A percentile compares a stretch with the other conserved stretches of the same genome.
Conservation (phyloP, 2,113 vertebrate genomes). For the Euleptes europaea region DNA sequence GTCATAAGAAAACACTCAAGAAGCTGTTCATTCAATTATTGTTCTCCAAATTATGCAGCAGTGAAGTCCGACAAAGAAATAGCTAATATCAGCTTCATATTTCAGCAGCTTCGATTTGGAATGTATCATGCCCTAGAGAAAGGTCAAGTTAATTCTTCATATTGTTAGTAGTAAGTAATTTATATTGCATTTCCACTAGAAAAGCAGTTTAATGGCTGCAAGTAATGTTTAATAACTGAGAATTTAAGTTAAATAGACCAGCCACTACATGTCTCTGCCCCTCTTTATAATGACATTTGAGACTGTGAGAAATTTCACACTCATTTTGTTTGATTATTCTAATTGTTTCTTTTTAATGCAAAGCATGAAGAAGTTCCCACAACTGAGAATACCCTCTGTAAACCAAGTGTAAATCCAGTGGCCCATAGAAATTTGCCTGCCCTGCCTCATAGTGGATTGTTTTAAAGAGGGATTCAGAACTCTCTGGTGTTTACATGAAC, state of each 20-base stretch:
- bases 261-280: conserved; percentile 48
- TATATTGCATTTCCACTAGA: conserved; percentile 48
- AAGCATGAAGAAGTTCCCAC: conserved; percentile 37
- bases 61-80: conserved; percentile 18
- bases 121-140: conserved; percentile 30
- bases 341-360: conserved; percentile 55
- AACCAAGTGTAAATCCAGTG: conserved; percentile 47
- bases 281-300: conserved; percentile 35
- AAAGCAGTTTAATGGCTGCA: conserved; percentile 58
- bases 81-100: conserved; percentile 26
- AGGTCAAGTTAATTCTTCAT: conserved; percentile 31
- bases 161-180: conserved; percentile 37
- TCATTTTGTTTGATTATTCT: conserved; percentile 60
- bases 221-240: conserved; percentile 64
- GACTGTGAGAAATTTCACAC: conserved; percentile 57
- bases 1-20: conserved; percentile 29
- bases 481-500: conserved; percentile 2
- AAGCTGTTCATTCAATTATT: background rate
- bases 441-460: background rate
- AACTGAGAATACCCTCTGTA: conserved; percentile 47
- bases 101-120: conserved; percentile 6
- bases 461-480: conserved; percentile 12
- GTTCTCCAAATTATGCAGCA: conserved; percentile 2
- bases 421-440: conserved; percentile 15
- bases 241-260: conserved; percentile 60